Percentiles rank a stretch among this genome's conserved stretches.
These are phyloP conservation scores for Riptortus pedestris DNA, from an alignment of 1,140 invertebrate genomes.

Conservation along the genomic window DNA sequence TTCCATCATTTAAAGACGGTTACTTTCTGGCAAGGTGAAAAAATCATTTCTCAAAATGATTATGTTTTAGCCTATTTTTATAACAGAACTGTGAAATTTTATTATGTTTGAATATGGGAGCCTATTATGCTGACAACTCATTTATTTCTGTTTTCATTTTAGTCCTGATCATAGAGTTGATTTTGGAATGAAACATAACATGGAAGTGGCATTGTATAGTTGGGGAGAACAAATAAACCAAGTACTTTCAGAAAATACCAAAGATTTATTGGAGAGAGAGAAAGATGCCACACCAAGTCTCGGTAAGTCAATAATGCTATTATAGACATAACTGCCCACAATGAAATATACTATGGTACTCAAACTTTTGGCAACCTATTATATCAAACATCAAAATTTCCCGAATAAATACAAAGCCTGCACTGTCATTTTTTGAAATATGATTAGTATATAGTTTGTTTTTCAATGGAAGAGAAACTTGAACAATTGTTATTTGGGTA, in stretches of 20 bases:
- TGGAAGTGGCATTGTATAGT: slow-evolving; percentile 66
- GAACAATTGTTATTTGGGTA: too few relatives aligned
- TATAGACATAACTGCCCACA: too few relatives aligned
- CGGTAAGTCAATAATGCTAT: too few relatives aligned
- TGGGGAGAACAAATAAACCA: slow-evolving; percentile 69
- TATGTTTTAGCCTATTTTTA: too few relatives aligned
- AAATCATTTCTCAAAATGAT: too few relatives aligned
- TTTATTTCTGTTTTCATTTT: too few relatives aligned
- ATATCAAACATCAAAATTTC: neutral
- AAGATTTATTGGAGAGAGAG: slow-evolving; percentile 46
- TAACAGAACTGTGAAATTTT: too few relatives aligned
- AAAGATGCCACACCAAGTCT: slow-evolving; percentile 55
- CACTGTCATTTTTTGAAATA: neutral
- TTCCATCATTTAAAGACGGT: too few relatives aligned
- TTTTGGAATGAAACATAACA: neutral
- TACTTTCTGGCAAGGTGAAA: too few relatives aligned
- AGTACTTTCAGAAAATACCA: slow-evolving; percentile 61
- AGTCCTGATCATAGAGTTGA: neutral
- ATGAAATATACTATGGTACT: neutral
- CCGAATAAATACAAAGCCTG: neutral
- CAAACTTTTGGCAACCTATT: neutral
- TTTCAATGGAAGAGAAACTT: too few relatives aligned
- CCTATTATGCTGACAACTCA: too few relatives aligned
- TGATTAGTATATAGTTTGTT: slow-evolving; percentile 1
- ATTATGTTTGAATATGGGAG: too few relatives aligned